Evolutionary conservation across 2,888 invertebrate genomes (phyloP), one percentile per base, ranked within the genome.

Genomic region (Tenthredo livida): DNA sequence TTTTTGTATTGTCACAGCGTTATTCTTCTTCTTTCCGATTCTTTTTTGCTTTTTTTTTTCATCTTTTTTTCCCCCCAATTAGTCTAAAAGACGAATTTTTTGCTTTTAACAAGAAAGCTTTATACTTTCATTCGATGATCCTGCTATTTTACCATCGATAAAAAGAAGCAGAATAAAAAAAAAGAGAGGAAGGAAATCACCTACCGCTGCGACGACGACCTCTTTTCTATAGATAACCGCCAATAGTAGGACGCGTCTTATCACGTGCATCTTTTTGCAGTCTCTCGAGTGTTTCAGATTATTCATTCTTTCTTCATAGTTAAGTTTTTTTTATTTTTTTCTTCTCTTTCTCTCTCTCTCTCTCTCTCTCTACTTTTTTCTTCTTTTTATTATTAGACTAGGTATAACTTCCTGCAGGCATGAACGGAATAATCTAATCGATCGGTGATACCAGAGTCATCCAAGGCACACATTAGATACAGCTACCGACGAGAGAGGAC

Each of bases 211-310:
- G 61, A 61, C 25, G 12, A 61, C 61, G 61, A 61, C 25, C 70
- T 70, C 37, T 70, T 70, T 70, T 70, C 25, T 9, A 15, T 40
- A 37, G 72, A 72, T 40, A 21, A 72, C 21, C 72, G 40, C 17
- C 40, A 70, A 70, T n/a, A 33, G 29, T 37, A 33, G 9, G 17
- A 43, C 72, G 72, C 72, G 72, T 73, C 43, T 43, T 43, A 73
- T 73, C 72, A 73, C 72, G 25, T 2, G 21, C 70, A 70, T 70
- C 70, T 61, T 61, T 70, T 29, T 67, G 67, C 70, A 70, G n/a
- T 29, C 25, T 70, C 70, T 70, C 1, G 3, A 37, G 37, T 70
- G 37, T 33, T 70, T 17, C n/a, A 70, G 70, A 70, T 70, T 70
- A n/a, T 37, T 70, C 29, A 70, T 37, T 70, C 61, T 61, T 21